phyloP scores from a whole-genome alignment of 1,140 invertebrate species.

The Achroia grisella region DNA sequence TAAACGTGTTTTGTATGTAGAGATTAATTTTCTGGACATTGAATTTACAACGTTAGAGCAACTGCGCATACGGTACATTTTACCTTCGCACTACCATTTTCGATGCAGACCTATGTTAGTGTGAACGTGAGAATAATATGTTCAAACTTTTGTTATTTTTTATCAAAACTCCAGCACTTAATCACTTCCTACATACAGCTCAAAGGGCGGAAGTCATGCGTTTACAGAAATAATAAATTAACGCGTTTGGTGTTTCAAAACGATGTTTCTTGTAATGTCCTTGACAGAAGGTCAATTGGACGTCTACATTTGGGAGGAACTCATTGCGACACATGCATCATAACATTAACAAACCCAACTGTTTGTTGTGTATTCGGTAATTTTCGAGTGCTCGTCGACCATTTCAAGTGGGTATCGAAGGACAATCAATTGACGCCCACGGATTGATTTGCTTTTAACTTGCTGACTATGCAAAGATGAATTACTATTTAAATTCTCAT shows the following conservation, averaged over 20 bases:
- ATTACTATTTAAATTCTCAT: too few relatives aligned
- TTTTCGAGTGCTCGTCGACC: conserved; percentile 42
- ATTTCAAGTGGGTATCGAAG: conserved; percentile 41
- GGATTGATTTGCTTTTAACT: conserved; percentile 3
- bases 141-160: conserved; percentile 60
- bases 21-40: background rate
- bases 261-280: conserved; percentile 40
- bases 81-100: conserved; percentile 36
- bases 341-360: conserved; percentile 37
- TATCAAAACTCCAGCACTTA: conserved; percentile 55
- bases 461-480: background rate
- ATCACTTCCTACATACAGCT: conserved; percentile 68
- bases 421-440: conserved; percentile 30
- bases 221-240: conserved; percentile 69
- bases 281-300: conserved; percentile 55
- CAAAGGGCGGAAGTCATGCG: conserved; percentile 65
- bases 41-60: conserved; percentile 1
- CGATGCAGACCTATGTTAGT: conserved; percentile 27
- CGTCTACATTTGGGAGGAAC: conserved; percentile 30
- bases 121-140: conserved; percentile 52
- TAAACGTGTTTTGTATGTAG: conserved; percentile 7
- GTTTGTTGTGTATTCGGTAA: conserved; percentile 51
- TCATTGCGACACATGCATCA: conserved; percentile 40
- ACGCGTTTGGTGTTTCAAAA: conserved; percentile 50
- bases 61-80: conserved; percentile 14